Base-by-base conservation (phyloP, 1,140 invertebrate species). In the Trichogramma pretiosum region DNA sequence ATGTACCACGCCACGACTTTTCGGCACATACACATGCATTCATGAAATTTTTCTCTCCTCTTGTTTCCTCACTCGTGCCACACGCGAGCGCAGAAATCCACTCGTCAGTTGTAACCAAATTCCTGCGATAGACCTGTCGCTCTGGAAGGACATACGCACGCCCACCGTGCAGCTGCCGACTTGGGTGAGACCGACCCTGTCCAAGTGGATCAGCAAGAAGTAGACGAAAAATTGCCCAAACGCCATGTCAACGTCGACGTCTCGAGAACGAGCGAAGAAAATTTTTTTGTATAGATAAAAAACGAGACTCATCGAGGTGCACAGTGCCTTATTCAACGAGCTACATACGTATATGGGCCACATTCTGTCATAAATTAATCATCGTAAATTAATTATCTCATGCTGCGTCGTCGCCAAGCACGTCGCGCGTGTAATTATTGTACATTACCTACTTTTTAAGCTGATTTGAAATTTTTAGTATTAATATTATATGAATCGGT, bases 101-200 rank as follows among this genome's bases (percentile, higher is more conserved):
- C 59, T 86, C 22, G 62, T 78, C 21, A 74, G 73, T 22, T 88
- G 85, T 55, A 64, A 76, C 9, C 62, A 77, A 21, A 69, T 87
- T 48, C 82, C 83, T n/a, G 58, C 65, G 22, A 65, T 86, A 8
- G 79, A 87, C 63, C 67, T 86, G 4, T 72, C 72, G 2, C 61
- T 77, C 37, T 85, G 83, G 83, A 76, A 75, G 49, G 79, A 79
- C 50, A 14, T 51, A 2, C 48, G 39, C 22, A 32, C 32, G 7
- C 35, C 44, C 16, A 11, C 5, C 5, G n/a, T 4, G 3, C 19
- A 10, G 7, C 16, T 13, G 4, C 13, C 42, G 8, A 17, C 16
- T 8, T 46, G 43, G 43, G 10, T 35, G 14, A 4, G 23, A 17
- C 39, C 39, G 0, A 17, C 26, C 24, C 11, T 11, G 24, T 28